Evolutionary conservation across 1,140 invertebrate genomes (phyloP).

Genomic region (Drosophila sturtevanti): DNA sequence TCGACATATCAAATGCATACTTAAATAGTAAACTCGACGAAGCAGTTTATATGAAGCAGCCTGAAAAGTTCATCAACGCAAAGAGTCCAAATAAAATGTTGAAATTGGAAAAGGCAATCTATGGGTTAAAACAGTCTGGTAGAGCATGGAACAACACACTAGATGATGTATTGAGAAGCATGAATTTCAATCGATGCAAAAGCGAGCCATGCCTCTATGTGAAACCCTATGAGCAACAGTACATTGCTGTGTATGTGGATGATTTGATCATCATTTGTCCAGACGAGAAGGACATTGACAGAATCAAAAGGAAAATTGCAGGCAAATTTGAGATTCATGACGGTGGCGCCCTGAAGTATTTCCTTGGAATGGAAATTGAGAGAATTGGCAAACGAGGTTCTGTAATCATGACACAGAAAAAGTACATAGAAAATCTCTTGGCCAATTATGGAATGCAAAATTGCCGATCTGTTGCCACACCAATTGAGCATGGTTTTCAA

Average conservation of each 20-base stretch:
- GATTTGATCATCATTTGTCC: not conserved
- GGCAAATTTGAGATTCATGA: not conserved
- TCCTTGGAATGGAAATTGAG: not conserved
- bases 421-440: not conserved
- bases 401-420: not conserved
- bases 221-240: no score
- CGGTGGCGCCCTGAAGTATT: not conserved
- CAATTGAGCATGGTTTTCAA: not conserved
- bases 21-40: slow-evolving; percentile 10
- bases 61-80: not conserved
- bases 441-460: not conserved
- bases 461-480: not conserved
- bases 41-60: not conserved
- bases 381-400: not conserved
- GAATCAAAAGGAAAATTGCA: not conserved
- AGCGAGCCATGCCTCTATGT: not conserved
- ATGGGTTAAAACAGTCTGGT: slow-evolving; percentile 8
- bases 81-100: not conserved
- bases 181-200: not conserved
- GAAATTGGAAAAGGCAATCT: slow-evolving; percentile 1
- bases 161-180: not conserved
- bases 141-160: slow-evolving; percentile 1
- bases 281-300: not conserved
- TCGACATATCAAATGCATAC: slow-evolving; percentile 14
- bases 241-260: not conserved